phyloP scores from a whole-genome alignment of 2,113 vertebrate genomes.

The Nerophis lumbriciformis region DNA sequence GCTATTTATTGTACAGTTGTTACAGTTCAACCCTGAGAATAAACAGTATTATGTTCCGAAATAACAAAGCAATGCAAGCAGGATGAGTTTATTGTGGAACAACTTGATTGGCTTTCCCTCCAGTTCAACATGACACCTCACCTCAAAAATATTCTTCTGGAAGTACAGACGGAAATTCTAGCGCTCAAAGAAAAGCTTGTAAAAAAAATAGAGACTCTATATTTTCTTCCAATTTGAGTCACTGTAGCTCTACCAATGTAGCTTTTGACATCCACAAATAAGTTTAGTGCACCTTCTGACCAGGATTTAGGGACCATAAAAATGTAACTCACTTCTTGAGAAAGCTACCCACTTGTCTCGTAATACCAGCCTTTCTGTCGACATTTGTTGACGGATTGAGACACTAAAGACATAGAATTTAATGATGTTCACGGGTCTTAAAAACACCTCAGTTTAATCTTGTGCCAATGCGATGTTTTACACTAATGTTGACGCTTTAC shows the following conservation, averaged over 20 bases:
- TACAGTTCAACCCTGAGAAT: too few species aligned
- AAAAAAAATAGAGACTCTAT: background rate
- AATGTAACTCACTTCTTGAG: slow-evolving; percentile 26
- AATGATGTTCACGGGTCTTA: background rate
- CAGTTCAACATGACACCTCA: background rate
- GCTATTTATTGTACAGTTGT: too few species aligned
- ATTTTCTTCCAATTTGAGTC: background rate
- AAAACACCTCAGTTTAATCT: background rate
- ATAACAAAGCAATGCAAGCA: background rate
- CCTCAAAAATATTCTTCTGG: background rate
- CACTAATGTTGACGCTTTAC: slow-evolving; percentile 1
- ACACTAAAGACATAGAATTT: slow-evolving; percentile 5
- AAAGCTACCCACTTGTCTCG: slow-evolving; percentile 23
- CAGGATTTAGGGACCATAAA: slow-evolving; percentile 18
- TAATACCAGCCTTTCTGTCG: slow-evolving; percentile 22
- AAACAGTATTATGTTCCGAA: too few species aligned
- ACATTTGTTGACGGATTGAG: slow-evolving; percentile 10
- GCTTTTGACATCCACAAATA: background rate
- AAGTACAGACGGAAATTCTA: background rate
- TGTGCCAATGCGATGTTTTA: background rate
- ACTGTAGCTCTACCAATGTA: too few species aligned
- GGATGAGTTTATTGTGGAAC: background rate
- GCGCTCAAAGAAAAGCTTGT: background rate
- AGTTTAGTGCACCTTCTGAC: background rate
- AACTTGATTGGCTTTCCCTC: background rate